phyloP scores from a whole-genome alignment of 2,113 vertebrate genomes.

The Sphyrna mokarran region DNA sequence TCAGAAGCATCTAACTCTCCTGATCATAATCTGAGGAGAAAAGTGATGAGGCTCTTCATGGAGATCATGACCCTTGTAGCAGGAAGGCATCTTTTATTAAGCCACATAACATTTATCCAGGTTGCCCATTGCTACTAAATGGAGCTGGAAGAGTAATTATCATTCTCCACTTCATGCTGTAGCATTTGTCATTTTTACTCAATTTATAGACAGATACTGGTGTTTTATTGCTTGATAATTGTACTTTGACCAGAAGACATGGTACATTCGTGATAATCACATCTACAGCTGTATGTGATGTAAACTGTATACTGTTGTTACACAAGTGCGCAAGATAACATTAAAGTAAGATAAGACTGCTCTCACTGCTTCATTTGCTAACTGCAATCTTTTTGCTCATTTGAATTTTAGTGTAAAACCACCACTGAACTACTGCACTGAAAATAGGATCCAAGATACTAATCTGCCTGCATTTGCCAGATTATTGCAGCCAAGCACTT shows the following conservation, averaged over 20 bases:
- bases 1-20: background rate
- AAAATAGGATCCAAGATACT: background rate
- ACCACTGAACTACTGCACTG: background rate
- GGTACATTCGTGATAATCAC: background rate
- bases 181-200: background rate
- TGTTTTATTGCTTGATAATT: background rate
- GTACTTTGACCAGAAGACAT: background rate
- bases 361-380: background rate
- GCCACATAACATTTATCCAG: background rate
- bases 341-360: background rate
- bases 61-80: background rate
- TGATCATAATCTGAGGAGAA: background rate
- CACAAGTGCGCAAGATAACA: background rate
- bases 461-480: background rate
- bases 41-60: background rate
- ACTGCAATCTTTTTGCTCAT: background rate
- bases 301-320: background rate
- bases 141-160: background rate
- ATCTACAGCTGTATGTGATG: background rate
- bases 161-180: background rate
- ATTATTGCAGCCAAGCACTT: background rate
- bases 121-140: background rate
- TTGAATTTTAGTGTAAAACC: background rate
- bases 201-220: background rate
- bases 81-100: background rate